Conservation (phyloP, 2,797 vertebrate genomes). For the Sebastes glaucus region DNA sequence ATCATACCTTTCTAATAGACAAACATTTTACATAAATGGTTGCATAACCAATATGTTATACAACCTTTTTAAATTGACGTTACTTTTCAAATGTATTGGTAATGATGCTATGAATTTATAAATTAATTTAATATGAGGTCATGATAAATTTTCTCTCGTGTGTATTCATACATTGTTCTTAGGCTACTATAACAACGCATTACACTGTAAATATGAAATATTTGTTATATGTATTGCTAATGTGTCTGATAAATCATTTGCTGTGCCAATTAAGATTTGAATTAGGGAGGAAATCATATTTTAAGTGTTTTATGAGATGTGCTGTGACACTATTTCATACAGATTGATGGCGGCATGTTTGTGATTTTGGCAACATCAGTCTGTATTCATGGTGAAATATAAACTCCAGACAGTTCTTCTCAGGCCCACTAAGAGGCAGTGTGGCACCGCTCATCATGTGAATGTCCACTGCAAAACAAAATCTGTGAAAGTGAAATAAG, state of each 20-base stretch:
- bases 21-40: too few species aligned
- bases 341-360: not conserved
- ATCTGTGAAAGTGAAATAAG: not conserved
- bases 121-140: not conserved
- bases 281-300: too few species aligned
- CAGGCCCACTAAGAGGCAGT: conserved; percentile 45
- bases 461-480: not conserved
- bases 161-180: not conserved
- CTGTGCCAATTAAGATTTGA: not conserved
- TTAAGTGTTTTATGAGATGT: not conserved
- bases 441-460: not conserved
- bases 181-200: not conserved
- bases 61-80: not conserved
- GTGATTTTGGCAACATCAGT: conserved; percentile 33
- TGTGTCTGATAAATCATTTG: not conserved
- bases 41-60: too few species aligned
- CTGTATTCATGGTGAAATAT: not conserved
- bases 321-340: not conserved
- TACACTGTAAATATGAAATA: not conserved
- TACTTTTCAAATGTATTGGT: not conserved
- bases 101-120: not conserved
- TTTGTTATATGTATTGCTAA: not conserved
- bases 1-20: too few species aligned
- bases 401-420: conserved; percentile 5
- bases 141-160: too few species aligned